Conservation (phyloP, 2,888 invertebrate genomes). For the Tethea ocularis region DNA sequence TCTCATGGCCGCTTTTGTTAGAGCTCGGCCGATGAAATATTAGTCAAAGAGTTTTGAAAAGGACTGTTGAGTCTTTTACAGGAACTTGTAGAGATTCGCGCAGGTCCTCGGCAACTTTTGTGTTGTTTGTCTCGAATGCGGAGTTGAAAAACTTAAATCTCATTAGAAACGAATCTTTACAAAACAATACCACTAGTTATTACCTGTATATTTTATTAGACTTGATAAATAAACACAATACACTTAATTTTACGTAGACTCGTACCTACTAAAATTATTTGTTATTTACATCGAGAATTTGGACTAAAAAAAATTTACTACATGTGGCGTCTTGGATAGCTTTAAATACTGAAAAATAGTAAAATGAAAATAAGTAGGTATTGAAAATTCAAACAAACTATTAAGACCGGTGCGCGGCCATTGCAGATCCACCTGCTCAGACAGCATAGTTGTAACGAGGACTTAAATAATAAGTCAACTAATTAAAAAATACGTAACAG, state of each 20-base stretch:
- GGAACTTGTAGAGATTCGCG: no score
- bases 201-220: no score
- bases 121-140: no score
- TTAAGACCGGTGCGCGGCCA: neutral
- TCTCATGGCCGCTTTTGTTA: neutral
- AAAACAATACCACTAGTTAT: no score
- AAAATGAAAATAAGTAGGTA: neutral
- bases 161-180: no score
- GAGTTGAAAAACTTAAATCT: no score
- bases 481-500: neutral
- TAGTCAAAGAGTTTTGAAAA: no score
- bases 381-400: neutral
- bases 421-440: neutral
- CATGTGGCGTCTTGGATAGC: neutral
- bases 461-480: neutral
- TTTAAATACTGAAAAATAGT: neutral
- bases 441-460: constrained; percentile 1
- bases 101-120: no score
- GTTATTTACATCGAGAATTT: neutral
- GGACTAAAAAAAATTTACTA: neutral
- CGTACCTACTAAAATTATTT: no score
- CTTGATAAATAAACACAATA: no score
- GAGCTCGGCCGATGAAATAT: neutral
- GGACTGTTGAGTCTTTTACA: no score
- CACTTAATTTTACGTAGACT: no score